A percentile compares a stretch with the other conserved stretches of the same genome.
Evolutionary conservation across 2,797 vertebrate genomes (phyloP).

Genomic region (Rhincodon typus): DNA sequence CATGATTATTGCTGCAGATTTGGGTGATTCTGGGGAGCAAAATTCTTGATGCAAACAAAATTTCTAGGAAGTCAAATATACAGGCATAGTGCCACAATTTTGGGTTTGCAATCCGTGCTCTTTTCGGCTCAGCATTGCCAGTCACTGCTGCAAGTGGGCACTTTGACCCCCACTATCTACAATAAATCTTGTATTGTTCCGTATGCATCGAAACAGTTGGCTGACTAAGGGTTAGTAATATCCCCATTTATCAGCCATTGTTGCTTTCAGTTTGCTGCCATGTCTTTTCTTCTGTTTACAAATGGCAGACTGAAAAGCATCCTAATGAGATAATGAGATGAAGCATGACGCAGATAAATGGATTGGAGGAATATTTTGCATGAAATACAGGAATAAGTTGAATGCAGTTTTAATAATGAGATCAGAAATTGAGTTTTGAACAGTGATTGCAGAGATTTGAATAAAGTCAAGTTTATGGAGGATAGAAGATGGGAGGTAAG

Average conservation of each 20-base stretch:
- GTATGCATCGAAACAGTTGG: neutral
- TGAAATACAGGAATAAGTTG: neutral
- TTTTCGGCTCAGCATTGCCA: neutral
- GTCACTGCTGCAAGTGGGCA: neutral
- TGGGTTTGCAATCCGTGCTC: neutral
- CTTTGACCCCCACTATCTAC: neutral
- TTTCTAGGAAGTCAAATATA: neutral
- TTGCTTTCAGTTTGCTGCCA: neutral
- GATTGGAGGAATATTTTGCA: neutral
- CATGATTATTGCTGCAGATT: neutral
- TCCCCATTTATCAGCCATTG: neutral
- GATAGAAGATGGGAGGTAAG: neutral
- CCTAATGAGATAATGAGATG: neutral
- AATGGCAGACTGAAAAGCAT: neutral
- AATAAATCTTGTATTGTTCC: neutral
- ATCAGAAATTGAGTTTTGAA: too few relatives aligned
- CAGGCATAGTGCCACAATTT: neutral
- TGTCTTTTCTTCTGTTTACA: neutral
- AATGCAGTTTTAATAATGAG: neutral
- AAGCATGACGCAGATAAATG: neutral
- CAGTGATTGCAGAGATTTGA: neutral
- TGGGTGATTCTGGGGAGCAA: neutral
- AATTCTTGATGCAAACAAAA: neutral
- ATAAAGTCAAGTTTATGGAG: neutral
- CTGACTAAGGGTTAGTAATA: neutral